phyloP scores from a whole-genome alignment of 2,113 vertebrate species.

The Cercocebus atys region DNA sequence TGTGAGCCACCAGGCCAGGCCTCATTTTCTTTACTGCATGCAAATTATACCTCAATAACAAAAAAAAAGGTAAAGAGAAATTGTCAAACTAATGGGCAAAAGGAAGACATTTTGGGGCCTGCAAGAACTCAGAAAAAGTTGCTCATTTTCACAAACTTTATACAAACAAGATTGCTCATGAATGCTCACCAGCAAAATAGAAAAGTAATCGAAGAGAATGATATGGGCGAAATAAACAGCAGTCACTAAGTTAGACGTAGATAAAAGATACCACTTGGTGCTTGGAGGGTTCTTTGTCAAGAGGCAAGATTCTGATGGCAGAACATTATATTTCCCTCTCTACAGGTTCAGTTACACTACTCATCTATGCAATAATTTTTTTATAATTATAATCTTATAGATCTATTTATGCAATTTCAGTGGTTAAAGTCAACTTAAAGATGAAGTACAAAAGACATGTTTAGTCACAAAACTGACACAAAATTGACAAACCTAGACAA shows the following conservation, averaged over 20 bases:
- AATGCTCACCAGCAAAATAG: not conserved
- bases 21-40: not conserved
- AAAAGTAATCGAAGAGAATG: not conserved
- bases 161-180: not conserved
- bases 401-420: not conserved
- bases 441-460: not conserved
- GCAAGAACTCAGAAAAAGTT: not conserved
- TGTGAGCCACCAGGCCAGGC: too few relatives aligned
- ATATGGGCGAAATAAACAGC: not conserved
- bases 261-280: not conserved
- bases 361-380: not conserved
- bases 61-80: not conserved
- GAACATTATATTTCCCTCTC: not conserved
- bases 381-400: not conserved
- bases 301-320: not conserved
- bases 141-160: not conserved
- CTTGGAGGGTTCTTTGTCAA: not conserved
- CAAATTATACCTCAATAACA: not conserved
- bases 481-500: not conserved
- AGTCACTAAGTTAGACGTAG: not conserved
- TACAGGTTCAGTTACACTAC: not conserved
- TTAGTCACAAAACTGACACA: not conserved
- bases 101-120: not conserved
- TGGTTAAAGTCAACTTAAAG: conserved; percentile 4
- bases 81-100: not conserved